Evolutionary conservation across 37 sponge, comb jelly and placozoan genomes (phyloP), one percentile per base, ranked within the genome.

Genomic region (Oscarella lobularis): DNA sequence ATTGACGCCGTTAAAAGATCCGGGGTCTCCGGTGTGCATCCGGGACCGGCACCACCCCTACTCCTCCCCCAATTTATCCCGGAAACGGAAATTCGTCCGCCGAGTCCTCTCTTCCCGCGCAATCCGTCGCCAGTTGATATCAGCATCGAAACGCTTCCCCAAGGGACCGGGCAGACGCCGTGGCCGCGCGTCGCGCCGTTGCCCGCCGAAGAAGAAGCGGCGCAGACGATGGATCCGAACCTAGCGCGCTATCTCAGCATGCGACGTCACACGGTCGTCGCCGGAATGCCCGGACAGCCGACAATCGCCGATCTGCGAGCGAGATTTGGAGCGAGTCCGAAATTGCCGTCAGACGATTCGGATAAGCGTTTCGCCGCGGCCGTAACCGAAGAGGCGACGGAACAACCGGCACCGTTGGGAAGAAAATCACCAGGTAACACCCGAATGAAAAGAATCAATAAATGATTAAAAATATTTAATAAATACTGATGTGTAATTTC

Each of bases 201-300:
- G 83, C 80, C 83, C 87, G 1, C 30, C 1, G 65, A 67, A 2
- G 77, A 69, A 6, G 30, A 73, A 3, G 76, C 78, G 1, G 73
- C 72, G 2, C 48, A 69, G 30, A 35, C 76, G 34, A 79, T 39
- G 66, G 87, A 87, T 40, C 76, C 77, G 0, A 87, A 87, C 74
- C 79, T 87, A 38, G 85, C 75, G 0, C 67, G 87, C 2, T 87
- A 87, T 67, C 68, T 87, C 9, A 69, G 82, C 35, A 75, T 73
- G 0, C 74, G 87, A 40, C 77, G 87, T 1, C 87, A 87, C 80
- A 87, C 87, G 1, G 76, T 87, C 27, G 87, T 78, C 1, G 76
- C 87, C 14, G 84, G 60, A 27, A 9, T 27, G 60, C 60, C 9
- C 60, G 60, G 60, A 9, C 60, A 48, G 9, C 60, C 60, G 14